Conservation (phyloP, 2,888 invertebrate genomes). For the Hydroisotoma schaefferi region DNA sequence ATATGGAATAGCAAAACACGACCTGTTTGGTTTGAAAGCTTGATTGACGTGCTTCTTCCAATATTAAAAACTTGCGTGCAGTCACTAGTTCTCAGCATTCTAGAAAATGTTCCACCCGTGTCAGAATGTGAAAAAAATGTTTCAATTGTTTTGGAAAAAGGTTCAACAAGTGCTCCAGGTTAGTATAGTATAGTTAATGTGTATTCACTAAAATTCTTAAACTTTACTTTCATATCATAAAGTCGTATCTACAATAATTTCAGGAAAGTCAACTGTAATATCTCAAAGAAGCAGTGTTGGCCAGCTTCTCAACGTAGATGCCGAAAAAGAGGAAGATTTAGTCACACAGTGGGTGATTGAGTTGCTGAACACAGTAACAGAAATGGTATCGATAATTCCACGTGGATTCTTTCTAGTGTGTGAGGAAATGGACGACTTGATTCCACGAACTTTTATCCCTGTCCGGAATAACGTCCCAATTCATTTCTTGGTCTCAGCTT, state of each 20-base stretch:
- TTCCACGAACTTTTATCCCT: conserved; percentile 68
- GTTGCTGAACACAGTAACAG: conserved; percentile 44
- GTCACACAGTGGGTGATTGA: conserved; percentile 44
- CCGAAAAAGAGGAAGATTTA: conserved; percentile 20
- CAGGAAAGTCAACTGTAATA: neutral
- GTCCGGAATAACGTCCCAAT: conserved; percentile 67
- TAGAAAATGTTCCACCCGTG: conserved; percentile 16
- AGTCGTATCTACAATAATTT: neutral
- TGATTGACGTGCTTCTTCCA: conserved; percentile 46
- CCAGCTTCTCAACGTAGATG: neutral
- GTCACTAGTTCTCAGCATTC: conserved; percentile 42
- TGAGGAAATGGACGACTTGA: conserved; percentile 60
- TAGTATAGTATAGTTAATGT: too few species aligned
- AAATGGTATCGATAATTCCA: conserved; percentile 45
- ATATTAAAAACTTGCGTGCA: conserved; percentile 48
- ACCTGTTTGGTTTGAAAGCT: conserved; percentile 47
- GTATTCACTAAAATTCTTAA: too few species aligned
- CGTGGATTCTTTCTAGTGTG: conserved; percentile 46
- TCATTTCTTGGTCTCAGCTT: conserved; percentile 66
- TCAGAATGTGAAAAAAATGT: neutral
- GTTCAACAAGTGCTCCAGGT: neutral
- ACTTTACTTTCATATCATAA: too few species aligned
- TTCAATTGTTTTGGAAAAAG: neutral
- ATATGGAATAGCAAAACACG: conserved; percentile 46
- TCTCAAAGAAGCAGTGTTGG: conserved; percentile 1